phyloP scores from a whole-genome alignment of 2,888 invertebrate genomes.

The Anorthoa munda region DNA sequence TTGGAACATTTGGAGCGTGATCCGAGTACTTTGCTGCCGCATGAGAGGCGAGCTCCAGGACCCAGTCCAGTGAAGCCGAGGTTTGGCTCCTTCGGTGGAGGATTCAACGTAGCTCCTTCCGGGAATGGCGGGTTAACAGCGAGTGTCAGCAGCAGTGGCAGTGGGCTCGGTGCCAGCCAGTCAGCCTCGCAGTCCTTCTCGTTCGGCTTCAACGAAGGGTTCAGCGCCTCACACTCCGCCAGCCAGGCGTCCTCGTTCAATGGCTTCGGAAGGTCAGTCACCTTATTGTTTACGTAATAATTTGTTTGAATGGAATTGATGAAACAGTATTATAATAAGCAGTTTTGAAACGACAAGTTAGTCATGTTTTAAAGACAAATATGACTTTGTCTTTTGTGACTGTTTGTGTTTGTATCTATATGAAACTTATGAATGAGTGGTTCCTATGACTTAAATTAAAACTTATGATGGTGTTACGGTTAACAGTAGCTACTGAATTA shows the following conservation, averaged over 20 bases:
- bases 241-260: constrained; percentile 88
- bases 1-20: constrained; percentile 89
- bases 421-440: not conserved
- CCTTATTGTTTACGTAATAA: constrained; percentile 52
- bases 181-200: constrained; percentile 88
- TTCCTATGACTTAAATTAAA: not conserved
- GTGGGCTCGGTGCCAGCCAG: constrained; percentile 84
- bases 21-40: constrained; percentile 86
- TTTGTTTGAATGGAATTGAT: not conserved
- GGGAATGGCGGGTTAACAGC: constrained; percentile 85
- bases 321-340: not conserved
- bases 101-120: constrained; percentile 85
- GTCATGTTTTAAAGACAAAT: not conserved
- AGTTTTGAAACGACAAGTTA: not conserved
- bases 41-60: constrained; percentile 71
- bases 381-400: not conserved
- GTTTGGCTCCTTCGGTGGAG: constrained; percentile 81
- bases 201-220: constrained; percentile 88
- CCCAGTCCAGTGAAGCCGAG: constrained; percentile 77
- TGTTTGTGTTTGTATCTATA: too few relatives aligned
- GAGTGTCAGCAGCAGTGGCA: constrained; percentile 86
- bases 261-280: constrained; percentile 87
- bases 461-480: not conserved
- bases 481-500: not conserved
- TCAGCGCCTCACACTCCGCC: constrained; percentile 88